These are phyloP conservation scores for Malthinus seriepunctatus DNA, from an alignment of 2,888 invertebrate genomes.

Conservation along the genomic window DNA sequence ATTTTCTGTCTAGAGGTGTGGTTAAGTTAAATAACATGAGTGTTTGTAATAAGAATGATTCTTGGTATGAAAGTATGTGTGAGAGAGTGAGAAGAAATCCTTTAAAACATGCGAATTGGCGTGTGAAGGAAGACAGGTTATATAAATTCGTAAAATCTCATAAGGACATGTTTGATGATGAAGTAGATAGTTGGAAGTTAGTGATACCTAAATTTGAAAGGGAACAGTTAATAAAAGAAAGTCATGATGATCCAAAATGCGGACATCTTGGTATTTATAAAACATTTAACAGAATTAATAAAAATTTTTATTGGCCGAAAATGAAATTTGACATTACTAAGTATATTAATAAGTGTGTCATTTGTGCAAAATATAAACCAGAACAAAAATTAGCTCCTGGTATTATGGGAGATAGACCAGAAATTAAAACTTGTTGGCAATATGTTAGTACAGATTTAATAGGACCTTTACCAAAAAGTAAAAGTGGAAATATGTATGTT, in stretches of 20 bases:
- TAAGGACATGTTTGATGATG: conserved; percentile 4
- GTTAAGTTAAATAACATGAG: neutral
- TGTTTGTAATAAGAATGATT: neutral
- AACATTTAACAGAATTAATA: conserved; percentile 24
- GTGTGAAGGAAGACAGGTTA: conserved; percentile 1
- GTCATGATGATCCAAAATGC: conserved; percentile 35
- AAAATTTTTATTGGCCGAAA: conserved; percentile 38
- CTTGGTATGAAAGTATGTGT: conserved; percentile 4
- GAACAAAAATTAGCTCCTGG: conserved; percentile 30
- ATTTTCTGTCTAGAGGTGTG: neutral
- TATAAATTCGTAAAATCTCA: neutral
- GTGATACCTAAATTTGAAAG: conserved; percentile 27
- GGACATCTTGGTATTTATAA: conserved; percentile 37
- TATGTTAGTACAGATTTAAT: conserved; percentile 28
- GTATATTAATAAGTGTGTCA: conserved; percentile 34
- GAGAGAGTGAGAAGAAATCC: neutral
- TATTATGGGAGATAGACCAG: conserved; percentile 30
- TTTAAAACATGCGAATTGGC: neutral
- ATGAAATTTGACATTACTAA: conserved; percentile 31
- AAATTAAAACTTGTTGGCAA: conserved; percentile 29
- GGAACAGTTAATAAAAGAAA: conserved; percentile 18
- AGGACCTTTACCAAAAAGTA: conserved; percentile 32
- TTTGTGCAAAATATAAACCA: conserved; percentile 35
- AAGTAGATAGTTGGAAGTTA: conserved; percentile 28
- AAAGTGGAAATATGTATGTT: conserved; percentile 22